Evolutionary conservation across 2,797 vertebrate species (phyloP), one percentile per base, ranked within the genome.

Genomic region (Dipus sagitta): DNA sequence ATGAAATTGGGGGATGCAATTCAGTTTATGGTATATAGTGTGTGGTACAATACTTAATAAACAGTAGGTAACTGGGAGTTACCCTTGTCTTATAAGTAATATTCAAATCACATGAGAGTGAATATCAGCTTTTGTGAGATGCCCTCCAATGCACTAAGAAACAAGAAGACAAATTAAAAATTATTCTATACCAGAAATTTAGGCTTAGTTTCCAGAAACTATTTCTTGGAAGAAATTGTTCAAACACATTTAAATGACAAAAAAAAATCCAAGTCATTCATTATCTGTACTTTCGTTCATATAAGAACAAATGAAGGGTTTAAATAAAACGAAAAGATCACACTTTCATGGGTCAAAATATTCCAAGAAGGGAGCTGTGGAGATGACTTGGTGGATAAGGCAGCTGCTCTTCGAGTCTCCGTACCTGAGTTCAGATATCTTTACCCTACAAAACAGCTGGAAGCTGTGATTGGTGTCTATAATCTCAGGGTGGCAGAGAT

Each of bases 161-260:
- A 34, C 5, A 65, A 76, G 32, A 92, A 75, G 64, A 52, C 34
- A 87, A 47, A 20, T 30, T 34, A 9, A 75, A 84, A 54, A 90
- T 24, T 54, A 34, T 54, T 21, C 26, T 60, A n/a, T 3, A 38
- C 21, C n/a, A 65, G 26, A 58, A 70, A 80, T 74, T 90, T 30
- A 77, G 74, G 58, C 24, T 87, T n/a, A 76, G 42, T 77, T 62
- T 60, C 14, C 12, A 87, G 64, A 92, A 84, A 4, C 11, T 26
- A 38, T 84, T 94, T 90, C 34, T 14, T 77, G 34, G 79, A 86
- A 94, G 54, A 68, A 21, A 60, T 68, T 85, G 28, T 65, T 90
- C 58, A 74, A 58, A 2, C 68, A 72, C 54, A 34, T 64, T 75
- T 65, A 84, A 92, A 72, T 12, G 6, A 47, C 87, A n/a, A n/a